A percentile compares a stretch with the other conserved stretches of the same genome.
Evolutionary conservation across 2,797 vertebrate species (phyloP).

Genomic region (Sebastes dallii): DNA sequence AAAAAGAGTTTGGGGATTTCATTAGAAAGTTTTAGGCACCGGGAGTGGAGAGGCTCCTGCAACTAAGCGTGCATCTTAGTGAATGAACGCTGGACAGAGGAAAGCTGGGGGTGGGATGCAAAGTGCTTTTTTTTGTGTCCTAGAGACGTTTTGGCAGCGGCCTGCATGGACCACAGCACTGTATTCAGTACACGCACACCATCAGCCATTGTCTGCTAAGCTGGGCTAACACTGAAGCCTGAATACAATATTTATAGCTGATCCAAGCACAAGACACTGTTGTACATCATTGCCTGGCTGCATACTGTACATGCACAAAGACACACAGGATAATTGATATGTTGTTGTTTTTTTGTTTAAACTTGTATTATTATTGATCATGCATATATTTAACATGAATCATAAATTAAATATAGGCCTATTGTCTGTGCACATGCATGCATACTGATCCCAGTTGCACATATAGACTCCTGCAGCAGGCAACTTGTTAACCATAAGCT

Average conservation of each 20-base stretch:
- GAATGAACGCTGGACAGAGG: slow-evolving; percentile 78
- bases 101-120: slow-evolving; percentile 79
- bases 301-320: slow-evolving; percentile 19
- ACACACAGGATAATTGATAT: neutral
- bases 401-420: neutral
- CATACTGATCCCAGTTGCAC: slow-evolving; percentile 28
- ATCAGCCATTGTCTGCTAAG: slow-evolving; percentile 73
- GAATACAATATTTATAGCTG: slow-evolving; percentile 73
- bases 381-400: neutral
- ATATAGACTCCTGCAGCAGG: slow-evolving; percentile 16
- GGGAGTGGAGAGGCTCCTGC: slow-evolving; percentile 73
- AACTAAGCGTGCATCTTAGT: slow-evolving; percentile 82
- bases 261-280: slow-evolving; percentile 66
- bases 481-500: slow-evolving; percentile 42
- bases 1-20: slow-evolving; percentile 85
- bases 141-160: slow-evolving; percentile 80
- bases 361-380: neutral
- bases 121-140: slow-evolving; percentile 71
- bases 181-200: slow-evolving; percentile 85
- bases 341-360: neutral
- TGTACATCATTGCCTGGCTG: slow-evolving; percentile 74
- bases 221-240: slow-evolving; percentile 56
- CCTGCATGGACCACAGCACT: slow-evolving; percentile 49
- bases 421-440: slow-evolving; percentile 22
- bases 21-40: slow-evolving; percentile 82